Base-by-base conservation (phyloP, 1,140 invertebrate species). In the Cydia strobilella region DNA sequence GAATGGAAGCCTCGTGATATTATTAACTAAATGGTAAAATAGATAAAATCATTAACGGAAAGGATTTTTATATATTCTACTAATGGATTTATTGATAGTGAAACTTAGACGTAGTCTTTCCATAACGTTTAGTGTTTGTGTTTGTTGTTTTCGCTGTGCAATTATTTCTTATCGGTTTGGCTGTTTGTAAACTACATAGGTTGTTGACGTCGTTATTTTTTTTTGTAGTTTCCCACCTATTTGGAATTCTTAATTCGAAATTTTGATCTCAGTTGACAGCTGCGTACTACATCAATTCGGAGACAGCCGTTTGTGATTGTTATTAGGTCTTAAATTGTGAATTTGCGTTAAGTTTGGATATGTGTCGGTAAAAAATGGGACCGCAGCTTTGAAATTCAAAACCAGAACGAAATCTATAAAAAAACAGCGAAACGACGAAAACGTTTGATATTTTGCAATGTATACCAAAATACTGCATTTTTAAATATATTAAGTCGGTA, bases 401-500 rank as follows among this genome's bases (percentile, higher is more conserved):
- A 83, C 48, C 62, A 77, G 62, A 77, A 59, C 54, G 7, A 18
- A 77, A 65, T 77, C 78, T 76, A 77, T 72, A 71, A 62, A 75
- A 73, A 71, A 77, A 86, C 88, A 89, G 89, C 90, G 89, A 89
- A 90, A 90, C 89, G 84, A 86, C 82, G 77, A 80, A 77, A 85
- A 82, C 75, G 69, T 66, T 75, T 54, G 81, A 84, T 87, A 85
- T 87, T 88, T 89, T 89, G 89, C 87, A 93, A 93, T 91, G 86
- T 93, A 93, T 91, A 93, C 91, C 91, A 93, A 93, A 93, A 90
- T 90, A 87, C 86, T 91, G 91, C 91, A 93, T 93, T 92, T 92
- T 89, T 91, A 84, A 86, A 35, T 69, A 88, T 88, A 78, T 73
- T 91, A 90, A 90, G 85, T 84, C 84, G 74, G 86, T 74, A 88